phyloP scores from a whole-genome alignment of 23 tunicate genomes.

The Trididemnum nubilum region DNA sequence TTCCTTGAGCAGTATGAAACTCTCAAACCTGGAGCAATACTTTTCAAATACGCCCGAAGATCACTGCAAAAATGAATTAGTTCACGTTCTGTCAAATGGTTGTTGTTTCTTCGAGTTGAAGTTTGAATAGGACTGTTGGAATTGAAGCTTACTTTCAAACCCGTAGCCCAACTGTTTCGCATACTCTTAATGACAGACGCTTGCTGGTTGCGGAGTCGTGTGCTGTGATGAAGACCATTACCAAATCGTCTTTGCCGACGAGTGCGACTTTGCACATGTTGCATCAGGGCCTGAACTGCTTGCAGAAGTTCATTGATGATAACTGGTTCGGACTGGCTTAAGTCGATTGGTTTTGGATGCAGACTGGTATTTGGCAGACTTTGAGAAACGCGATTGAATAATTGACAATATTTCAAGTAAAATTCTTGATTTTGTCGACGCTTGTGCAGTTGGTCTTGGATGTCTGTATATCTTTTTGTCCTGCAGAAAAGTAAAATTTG shows the following conservation, averaged over 20 bases:
- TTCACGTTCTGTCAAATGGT: neutral
- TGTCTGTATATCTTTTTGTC: constrained; percentile 1
- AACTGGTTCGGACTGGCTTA: neutral
- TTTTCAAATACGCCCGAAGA: neutral
- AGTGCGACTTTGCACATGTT: neutral
- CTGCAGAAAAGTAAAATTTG: neutral
- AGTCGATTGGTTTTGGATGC: neutral
- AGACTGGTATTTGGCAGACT: neutral
- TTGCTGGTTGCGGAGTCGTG: neutral
- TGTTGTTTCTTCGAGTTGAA: neutral
- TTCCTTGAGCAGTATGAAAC: neutral
- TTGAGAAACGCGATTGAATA: neutral
- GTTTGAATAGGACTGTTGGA: neutral
- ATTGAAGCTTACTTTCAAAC: neutral
- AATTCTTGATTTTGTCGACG: neutral
- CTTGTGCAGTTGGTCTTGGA: neutral
- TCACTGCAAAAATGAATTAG: neutral
- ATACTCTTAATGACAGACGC: neutral
- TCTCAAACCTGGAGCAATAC: constrained; percentile 1
- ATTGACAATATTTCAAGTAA: neutral
- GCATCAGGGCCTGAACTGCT: neutral
- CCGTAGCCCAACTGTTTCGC: neutral
- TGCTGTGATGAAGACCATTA: neutral
- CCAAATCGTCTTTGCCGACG: neutral
- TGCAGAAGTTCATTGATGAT: neutral